phyloP scores from a whole-genome alignment of 2,888 invertebrate genomes.

The Ichneumoninae sp. region DNA sequence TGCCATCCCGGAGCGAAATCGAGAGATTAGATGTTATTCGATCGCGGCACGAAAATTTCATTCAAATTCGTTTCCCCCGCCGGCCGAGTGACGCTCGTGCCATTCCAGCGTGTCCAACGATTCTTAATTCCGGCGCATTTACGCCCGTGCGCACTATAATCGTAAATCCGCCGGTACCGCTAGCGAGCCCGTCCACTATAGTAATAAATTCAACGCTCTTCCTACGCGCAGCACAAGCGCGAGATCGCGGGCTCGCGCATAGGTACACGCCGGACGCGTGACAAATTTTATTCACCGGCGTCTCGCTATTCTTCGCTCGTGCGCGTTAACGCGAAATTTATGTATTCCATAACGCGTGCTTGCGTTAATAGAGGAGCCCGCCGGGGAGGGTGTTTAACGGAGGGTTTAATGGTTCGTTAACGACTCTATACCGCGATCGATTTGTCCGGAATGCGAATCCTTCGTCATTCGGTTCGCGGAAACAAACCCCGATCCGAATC shows the following conservation, averaged over 20 bases:
- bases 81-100: neutral
- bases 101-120: slow-evolving; percentile 9
- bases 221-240: slow-evolving; percentile 66
- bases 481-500: neutral
- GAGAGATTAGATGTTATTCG: slow-evolving; percentile 19
- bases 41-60: slow-evolving; percentile 20
- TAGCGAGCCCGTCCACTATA: slow-evolving; percentile 46
- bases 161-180: slow-evolving; percentile 70
- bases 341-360: slow-evolving; percentile 52
- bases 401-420: slow-evolving; percentile 42
- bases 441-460: slow-evolving; percentile 1
- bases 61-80: slow-evolving; percentile 22
- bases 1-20: slow-evolving; percentile 14
- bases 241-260: slow-evolving; percentile 41
- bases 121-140: slow-evolving; percentile 49
- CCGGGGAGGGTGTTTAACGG: slow-evolving; percentile 37
- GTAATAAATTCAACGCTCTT: slow-evolving; percentile 72
- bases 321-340: slow-evolving; percentile 66
- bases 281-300: slow-evolving; percentile 73
- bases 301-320: slow-evolving; percentile 39
- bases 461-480: neutral
- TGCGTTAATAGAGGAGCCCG: slow-evolving; percentile 40
- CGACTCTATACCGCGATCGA: slow-evolving; percentile 27
- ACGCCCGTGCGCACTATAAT: slow-evolving; percentile 68
- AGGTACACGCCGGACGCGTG: slow-evolving; percentile 42